Percentiles rank a stretch among this genome's conserved stretches.
Conservation (phyloP, 2,888 invertebrate species). For the Drosophila subsilvestris region DNA sequence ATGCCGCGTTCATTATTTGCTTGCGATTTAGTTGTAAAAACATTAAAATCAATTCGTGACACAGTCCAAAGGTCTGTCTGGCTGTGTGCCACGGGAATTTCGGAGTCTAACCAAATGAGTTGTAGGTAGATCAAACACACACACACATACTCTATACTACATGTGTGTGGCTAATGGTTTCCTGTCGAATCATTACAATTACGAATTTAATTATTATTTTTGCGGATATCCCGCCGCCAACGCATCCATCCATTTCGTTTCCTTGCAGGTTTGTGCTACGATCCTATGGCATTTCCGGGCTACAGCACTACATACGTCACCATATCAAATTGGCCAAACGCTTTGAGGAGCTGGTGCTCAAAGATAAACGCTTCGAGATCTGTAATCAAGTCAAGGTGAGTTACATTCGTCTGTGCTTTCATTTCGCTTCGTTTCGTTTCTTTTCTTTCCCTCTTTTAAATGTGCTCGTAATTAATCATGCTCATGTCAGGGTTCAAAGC, state of each 20-base stretch:
- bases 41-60: slow-evolving; percentile 13
- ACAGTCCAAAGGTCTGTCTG: slow-evolving; percentile 1
- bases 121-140: slow-evolving; percentile 16
- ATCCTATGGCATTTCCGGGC: slow-evolving; percentile 95
- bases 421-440: not conserved
- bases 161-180: slow-evolving; percentile 4
- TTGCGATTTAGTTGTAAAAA: slow-evolving; percentile 69
- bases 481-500: slow-evolving; percentile 59
- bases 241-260: not conserved
- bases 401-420: slow-evolving; percentile 47
- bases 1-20: slow-evolving; percentile 51
- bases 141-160: too few relatives aligned
- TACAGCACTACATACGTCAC: slow-evolving; percentile 96
- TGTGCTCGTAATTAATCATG: slow-evolving; percentile 58
- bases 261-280: slow-evolving; percentile 91
- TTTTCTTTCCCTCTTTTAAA: slow-evolving; percentile 18
- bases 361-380: slow-evolving; percentile 94
- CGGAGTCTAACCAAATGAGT: slow-evolving; percentile 9
- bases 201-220: too few relatives aligned
- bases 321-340: slow-evolving; percentile 95
- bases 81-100: not conserved
- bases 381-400: slow-evolving; percentile 95
- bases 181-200: not conserved
- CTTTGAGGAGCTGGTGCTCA: slow-evolving; percentile 92
- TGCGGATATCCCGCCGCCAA: too few relatives aligned